phyloP scores from a whole-genome alignment of 1,140 invertebrate species.

The Cyclina sinensis region DNA sequence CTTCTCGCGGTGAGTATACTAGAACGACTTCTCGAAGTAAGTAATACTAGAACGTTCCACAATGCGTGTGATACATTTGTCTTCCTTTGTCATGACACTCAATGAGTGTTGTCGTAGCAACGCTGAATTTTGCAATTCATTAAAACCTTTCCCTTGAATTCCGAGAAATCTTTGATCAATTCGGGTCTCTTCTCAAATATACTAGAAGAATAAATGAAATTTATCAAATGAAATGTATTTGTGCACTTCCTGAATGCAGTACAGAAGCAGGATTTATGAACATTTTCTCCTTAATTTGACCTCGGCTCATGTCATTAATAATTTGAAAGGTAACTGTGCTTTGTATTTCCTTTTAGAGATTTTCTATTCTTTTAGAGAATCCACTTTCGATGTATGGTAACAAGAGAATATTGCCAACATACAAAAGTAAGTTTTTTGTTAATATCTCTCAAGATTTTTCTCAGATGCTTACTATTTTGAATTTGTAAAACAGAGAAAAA shows the following conservation, averaged over 20 bases:
- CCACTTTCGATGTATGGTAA: no score
- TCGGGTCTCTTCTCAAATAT: conserved; percentile 54
- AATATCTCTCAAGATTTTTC: no score
- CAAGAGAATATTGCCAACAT: no score
- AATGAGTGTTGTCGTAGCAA: conserved; percentile 34
- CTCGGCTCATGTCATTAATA: background rate
- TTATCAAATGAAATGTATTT: background rate
- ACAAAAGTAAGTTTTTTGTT: no score
- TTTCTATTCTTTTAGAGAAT: no score
- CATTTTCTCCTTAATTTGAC: background rate
- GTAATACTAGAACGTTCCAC: background rate
- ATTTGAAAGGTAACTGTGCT: no score
- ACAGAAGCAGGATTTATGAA: background rate
- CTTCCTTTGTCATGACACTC: conserved; percentile 38
- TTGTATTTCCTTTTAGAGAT: no score
- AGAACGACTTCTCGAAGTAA: no score
- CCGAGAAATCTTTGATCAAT: conserved; percentile 29
- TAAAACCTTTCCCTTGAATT: conserved; percentile 36
- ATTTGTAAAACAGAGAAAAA: no score
- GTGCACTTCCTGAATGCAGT: background rate
- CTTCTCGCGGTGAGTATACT: background rate
- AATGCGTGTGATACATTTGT: conserved; percentile 42
- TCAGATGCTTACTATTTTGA: no score
- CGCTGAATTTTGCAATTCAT: background rate
- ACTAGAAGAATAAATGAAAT: conserved; percentile 33